Evolutionary conservation across 92 coral and sea anemone species (phyloP).

Genomic region (Palythoa caribaeorum): DNA sequence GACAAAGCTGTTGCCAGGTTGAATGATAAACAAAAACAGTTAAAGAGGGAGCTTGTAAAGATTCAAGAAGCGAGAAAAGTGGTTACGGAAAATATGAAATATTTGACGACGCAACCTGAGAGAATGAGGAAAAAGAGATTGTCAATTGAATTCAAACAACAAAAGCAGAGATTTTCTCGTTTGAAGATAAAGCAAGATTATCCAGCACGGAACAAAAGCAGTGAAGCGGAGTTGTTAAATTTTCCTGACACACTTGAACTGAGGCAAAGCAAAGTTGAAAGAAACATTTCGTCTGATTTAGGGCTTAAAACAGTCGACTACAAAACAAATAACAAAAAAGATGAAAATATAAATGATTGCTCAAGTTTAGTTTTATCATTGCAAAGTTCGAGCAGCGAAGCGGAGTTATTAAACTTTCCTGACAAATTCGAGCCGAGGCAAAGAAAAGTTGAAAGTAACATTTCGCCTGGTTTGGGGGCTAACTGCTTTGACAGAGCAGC

Average conservation of each 20-base stretch:
- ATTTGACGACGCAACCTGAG: not conserved
- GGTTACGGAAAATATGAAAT: conserved; percentile 5
- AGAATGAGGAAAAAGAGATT: not conserved
- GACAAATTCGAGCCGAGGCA: not conserved
- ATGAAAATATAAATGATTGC: not conserved
- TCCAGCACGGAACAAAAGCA: not conserved
- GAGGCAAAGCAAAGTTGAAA: not conserved
- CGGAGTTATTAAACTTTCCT: not conserved
- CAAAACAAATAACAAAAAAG: not conserved
- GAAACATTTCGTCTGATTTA: not conserved
- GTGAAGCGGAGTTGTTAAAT: too few species aligned
- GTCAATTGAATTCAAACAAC: not conserved
- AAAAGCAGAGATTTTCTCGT: not conserved
- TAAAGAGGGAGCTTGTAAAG: not conserved
- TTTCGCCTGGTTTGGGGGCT: not conserved
- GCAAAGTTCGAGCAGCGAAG: not conserved
- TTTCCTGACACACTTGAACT: not conserved
- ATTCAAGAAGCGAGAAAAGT: not conserved
- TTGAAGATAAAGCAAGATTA: not conserved
- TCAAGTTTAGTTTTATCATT: too few species aligned
- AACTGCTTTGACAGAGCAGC: too few species aligned
- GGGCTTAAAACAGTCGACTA: not conserved
- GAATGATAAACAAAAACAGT: conserved; percentile 8
- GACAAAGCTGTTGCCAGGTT: not conserved
- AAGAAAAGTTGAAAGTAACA: not conserved